phyloP scores from a whole-genome alignment of 2,888 invertebrate species.

The Bedellia somnulentella region DNA sequence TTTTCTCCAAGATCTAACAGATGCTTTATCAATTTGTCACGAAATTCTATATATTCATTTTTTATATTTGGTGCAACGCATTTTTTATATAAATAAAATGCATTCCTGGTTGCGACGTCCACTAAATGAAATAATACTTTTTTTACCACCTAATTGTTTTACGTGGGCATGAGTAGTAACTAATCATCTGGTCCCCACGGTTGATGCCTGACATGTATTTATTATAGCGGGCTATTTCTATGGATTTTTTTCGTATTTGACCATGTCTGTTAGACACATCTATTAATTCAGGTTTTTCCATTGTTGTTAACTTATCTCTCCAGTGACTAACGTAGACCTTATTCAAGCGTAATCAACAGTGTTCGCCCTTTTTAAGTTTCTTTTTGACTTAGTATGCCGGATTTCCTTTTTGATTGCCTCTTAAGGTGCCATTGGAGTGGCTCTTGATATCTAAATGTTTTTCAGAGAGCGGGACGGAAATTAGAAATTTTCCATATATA shows the following conservation, averaged over 20 bases:
- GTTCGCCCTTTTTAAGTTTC: conserved; percentile 16
- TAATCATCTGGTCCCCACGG: conserved; percentile 14
- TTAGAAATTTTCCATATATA: no score
- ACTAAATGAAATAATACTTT: conserved; percentile 16
- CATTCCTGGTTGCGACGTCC: conserved; percentile 14
- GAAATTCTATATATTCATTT: no score
- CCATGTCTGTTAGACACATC: conserved; percentile 6
- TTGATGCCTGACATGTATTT: conserved; percentile 10
- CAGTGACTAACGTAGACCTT: conserved; percentile 17
- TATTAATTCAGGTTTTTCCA: conserved; percentile 16
- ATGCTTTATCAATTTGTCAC: no score
- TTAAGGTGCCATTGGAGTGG: conserved; percentile 13
- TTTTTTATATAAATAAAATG: conserved; percentile 10
- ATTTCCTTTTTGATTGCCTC: conserved; percentile 12
- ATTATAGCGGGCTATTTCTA: no score
- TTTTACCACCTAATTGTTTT: conserved; percentile 16
- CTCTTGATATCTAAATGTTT: conserved; percentile 12
- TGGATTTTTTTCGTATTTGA: background rate
- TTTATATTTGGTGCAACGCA: no score
- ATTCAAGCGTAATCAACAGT: conserved; percentile 16
- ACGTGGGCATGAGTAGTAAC: conserved; percentile 8
- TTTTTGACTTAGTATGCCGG: conserved; percentile 12
- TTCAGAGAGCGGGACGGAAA: conserved; percentile 11
- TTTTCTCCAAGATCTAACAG: no score
- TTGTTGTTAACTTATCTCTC: conserved; percentile 18